phyloP scores from a whole-genome alignment of 2,888 invertebrate species.

The Acholoe squamosa region DNA sequence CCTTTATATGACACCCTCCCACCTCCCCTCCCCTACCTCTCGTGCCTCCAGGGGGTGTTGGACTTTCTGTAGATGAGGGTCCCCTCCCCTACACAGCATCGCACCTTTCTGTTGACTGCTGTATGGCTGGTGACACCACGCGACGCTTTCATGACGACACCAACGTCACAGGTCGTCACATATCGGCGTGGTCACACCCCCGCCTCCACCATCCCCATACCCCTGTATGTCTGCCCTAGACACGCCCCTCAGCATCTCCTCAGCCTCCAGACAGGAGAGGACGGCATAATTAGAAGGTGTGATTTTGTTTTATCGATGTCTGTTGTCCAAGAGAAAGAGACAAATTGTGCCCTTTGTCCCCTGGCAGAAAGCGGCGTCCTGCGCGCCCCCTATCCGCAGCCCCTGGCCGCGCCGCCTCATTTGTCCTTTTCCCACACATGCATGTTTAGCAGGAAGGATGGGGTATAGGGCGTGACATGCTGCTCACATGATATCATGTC shows the following conservation, averaged over 20 bases:
- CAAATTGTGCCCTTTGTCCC: not conserved
- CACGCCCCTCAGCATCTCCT: not conserved
- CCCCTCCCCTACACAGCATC: not conserved
- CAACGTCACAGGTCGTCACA: conserved; percentile 15
- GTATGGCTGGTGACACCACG: not conserved
- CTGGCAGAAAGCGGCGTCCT: not conserved
- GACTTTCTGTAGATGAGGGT: not conserved
- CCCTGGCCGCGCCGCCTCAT: not conserved
- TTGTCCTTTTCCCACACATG: conserved; percentile 1
- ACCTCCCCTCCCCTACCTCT: not conserved
- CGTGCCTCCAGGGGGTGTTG: not conserved
- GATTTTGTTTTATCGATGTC: not conserved
- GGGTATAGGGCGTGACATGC: not conserved
- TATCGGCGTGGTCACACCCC: not conserved
- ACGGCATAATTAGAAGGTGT: conserved; percentile 12
- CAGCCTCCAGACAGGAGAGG: not conserved
- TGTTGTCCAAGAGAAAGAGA: not conserved
- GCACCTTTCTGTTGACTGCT: not conserved
- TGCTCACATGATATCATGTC: conserved; percentile 21
- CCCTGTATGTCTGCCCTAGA: not conserved
- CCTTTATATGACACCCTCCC: not conserved
- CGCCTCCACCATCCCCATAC: no score
- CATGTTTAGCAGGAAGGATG: not conserved
- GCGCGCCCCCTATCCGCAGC: not conserved
- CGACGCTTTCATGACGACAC: conserved; percentile 20